These are phyloP conservation scores for Drosophila nr. fundita DNA, from an alignment of 2,888 invertebrate genomes.

Conservation along the genomic window DNA sequence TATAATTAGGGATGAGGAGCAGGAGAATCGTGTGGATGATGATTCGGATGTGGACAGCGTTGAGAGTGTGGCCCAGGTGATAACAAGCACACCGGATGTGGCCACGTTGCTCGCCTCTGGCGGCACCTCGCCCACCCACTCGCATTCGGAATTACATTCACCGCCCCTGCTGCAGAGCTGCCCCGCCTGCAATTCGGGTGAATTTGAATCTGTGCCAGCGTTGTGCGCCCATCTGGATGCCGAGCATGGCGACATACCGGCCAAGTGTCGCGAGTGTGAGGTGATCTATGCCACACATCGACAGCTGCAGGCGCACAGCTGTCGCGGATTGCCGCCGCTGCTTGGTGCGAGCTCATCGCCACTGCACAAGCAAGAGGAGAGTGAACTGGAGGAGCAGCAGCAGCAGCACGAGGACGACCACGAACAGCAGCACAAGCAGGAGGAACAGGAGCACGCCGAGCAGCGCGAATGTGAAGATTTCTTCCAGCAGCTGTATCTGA, in stretches of 20 bases:
- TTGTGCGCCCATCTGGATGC: slow-evolving; percentile 89
- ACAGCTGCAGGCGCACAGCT: slow-evolving; percentile 88
- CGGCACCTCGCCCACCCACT: slow-evolving; percentile 17
- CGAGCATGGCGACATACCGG: slow-evolving; percentile 88
- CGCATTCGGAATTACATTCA: slow-evolving; percentile 22
- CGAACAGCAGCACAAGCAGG: slow-evolving; percentile 32
- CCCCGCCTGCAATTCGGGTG: slow-evolving; percentile 88
- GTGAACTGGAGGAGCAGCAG: slow-evolving; percentile 35
- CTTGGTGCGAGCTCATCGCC: slow-evolving; percentile 64
- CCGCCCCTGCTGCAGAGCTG: slow-evolving; percentile 85
- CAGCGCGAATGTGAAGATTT: slow-evolving; percentile 88
- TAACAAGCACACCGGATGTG: slow-evolving; percentile 70
- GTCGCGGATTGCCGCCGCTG: slow-evolving; percentile 45
- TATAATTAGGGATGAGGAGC: slow-evolving; percentile 50
- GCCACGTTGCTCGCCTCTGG: slow-evolving; percentile 64
- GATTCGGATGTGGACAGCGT: slow-evolving; percentile 17
- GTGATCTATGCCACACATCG: slow-evolving; percentile 90
- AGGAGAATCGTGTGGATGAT: slow-evolving; percentile 7
- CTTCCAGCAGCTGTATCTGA: slow-evolving; percentile 91
- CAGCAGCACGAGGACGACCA: slow-evolving; percentile 12
- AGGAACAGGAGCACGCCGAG: slow-evolving; percentile 3
- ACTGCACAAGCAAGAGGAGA: slow-evolving; percentile 45
- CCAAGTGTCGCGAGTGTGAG: slow-evolving; percentile 91
- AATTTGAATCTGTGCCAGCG: slow-evolving; percentile 87
- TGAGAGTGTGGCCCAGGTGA: slow-evolving; percentile 50